Evolutionary conservation across 2,797 vertebrate genomes (phyloP), one percentile per base, ranked within the genome.

Genomic region (Bovichtus diacanthus): DNA sequence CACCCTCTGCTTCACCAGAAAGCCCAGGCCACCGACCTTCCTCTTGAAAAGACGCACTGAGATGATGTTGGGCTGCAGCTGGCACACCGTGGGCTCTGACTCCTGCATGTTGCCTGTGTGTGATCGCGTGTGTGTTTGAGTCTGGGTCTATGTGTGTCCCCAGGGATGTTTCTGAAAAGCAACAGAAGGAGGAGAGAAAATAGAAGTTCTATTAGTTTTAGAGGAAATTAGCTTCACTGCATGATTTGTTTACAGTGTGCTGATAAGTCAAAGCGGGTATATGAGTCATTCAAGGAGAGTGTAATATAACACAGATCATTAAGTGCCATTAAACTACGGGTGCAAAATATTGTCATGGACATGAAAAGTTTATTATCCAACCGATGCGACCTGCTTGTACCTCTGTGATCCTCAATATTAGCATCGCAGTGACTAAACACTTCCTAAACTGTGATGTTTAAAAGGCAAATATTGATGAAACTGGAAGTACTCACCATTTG

Each of bases 61-160:
- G 91, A 99, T 99, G 94, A 99, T 97, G 65, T 99, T 99, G 87
- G 98, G 98, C 86, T 99, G 97, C 88, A 99, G 96, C 90, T 99
- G 97, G 93, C 97, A 97, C 81, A 99, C 98, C 0, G 95, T 97
- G 54, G 97, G 95, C 90, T 94, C 95, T 12, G 94, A 95, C 66
- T 97, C 97, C 95, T 98, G 97, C 98, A 99, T 99, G 94, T 87
- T 89, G 92, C 46, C 83, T 58, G 73, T 39, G 61, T 74, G 67
- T n/a, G 72, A 1, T 11, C 8, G 27, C 47, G 53, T 19, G 43
- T 31, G 46, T 38, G 60, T 38, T 46, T 56, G 51, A 7, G 74
- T 34, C 61, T 38, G 59, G 47, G 67, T 74, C 13, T 74, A 1
- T 43, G 18, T 27, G 63, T 64, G 85, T 85, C 83, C 90, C 75